Evolutionary conservation across 2,113 vertebrate species (phyloP).

Genomic region (Rhinopomastus cyanomelas): DNA sequence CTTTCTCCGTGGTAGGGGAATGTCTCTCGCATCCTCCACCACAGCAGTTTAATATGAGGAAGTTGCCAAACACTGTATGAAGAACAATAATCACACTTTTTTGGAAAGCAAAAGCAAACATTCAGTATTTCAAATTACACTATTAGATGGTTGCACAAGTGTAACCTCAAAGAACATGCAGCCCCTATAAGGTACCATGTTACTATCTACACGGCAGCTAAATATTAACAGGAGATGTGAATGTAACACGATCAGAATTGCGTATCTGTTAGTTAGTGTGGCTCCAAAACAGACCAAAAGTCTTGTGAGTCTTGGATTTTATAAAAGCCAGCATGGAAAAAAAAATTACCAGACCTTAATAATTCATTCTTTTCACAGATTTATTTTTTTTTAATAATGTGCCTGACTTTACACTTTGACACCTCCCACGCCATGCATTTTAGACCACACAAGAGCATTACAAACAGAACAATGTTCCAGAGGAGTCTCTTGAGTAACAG

Average conservation of each 20-base stretch:
- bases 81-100: background rate
- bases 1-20: background rate
- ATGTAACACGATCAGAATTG: background rate
- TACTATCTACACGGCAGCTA: background rate
- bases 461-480: conserved; percentile 3
- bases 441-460: background rate
- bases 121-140: background rate
- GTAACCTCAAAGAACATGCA: background rate
- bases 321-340: background rate
- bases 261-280: background rate
- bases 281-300: background rate
- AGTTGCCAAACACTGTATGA: background rate
- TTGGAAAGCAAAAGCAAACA: background rate
- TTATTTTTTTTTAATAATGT: background rate
- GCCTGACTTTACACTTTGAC: conserved; percentile 11
- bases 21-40: background rate
- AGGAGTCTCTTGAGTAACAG: background rate
- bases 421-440: background rate
- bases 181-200: background rate
- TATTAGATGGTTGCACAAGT: background rate
- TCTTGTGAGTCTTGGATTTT: background rate
- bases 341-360: background rate
- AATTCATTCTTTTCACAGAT: background rate
- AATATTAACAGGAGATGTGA: background rate
- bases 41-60: background rate